Base-by-base conservation (phyloP, 1,140 invertebrate species). In the Harpegnathos saltator region DNA sequence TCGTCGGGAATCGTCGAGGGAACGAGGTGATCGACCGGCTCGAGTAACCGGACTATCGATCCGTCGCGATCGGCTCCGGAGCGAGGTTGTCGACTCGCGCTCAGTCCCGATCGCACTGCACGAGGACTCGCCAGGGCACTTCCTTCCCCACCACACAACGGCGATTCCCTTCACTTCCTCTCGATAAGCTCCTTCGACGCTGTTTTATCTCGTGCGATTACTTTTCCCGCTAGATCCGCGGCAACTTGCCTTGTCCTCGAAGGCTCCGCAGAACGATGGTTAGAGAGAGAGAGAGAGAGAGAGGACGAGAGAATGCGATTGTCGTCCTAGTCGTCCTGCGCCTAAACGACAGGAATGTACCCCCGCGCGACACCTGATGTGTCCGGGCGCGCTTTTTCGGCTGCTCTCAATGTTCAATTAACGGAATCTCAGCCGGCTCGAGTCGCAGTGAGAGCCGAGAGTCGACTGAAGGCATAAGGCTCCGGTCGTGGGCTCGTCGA, bases 401-500 rank as follows among this genome's bases (percentile, higher is more conserved):
- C 62, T 58, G 48, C 58, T 75, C 69, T 75, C 69, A 85, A 77
- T 87, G 65, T 14, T 89, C 84, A 85, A 89, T 89, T 89, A 89
- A 89, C 75, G 87, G 84, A 89, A 89, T 89, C 86, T 88, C 84
- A 85, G 86, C 74, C 86, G 69, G 85, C 83, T 83, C 88, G 85
- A 83, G 84, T 88, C 91, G 91, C 91, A 92, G 88, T 90, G 92
- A 93, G 92, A 92, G 92, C 90, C 91, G 91, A 92, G 91, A 92
- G 89, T 91, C 90, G 92, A 93, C 92, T 93, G 92, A 93, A 91
- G 88, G 87, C 90, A 90, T 88, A 90, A 92, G 90, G 81, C 86
- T 84, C 82, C 85, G 71, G 83, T 91, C 91, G 91, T 88, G 91
- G 89, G 52, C 75, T 87, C 90, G 89, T 91, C 89, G 90, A 91